Evolutionary conservation across 2,113 vertebrate genomes (phyloP).

Genomic region (Sturnus vulgaris): DNA sequence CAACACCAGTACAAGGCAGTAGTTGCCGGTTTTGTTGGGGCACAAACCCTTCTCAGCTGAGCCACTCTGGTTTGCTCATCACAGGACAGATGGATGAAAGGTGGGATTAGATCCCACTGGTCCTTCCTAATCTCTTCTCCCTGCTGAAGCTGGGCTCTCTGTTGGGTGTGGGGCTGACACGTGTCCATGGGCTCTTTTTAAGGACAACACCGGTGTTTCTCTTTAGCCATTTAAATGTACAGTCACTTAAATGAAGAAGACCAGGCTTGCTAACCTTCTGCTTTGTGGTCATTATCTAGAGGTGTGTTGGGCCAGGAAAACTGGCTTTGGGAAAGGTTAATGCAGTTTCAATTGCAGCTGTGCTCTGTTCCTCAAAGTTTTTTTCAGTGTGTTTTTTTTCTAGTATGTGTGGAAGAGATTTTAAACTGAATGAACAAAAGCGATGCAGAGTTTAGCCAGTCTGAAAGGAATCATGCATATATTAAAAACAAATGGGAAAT

Average conservation of each 20-base stretch:
- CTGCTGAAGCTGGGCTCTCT: accelerated
- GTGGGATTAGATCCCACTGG: not conserved
- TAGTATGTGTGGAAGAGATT: not conserved
- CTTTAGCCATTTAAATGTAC: not conserved
- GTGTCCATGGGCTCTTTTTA: not conserved
- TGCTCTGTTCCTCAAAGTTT: not conserved
- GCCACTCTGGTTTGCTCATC: not conserved
- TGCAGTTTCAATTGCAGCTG: not conserved
- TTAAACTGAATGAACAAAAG: slow-evolving; percentile 17
- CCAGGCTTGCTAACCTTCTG: not conserved
- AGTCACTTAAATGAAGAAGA: not conserved
- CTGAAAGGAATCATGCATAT: not conserved
- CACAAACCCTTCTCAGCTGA: not conserved
- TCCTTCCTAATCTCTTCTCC: not conserved
- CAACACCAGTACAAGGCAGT: not conserved
- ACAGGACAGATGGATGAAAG: not conserved
- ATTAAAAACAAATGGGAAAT: slow-evolving; percentile 21
- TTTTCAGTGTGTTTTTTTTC: not conserved
- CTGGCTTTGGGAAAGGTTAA: not conserved
- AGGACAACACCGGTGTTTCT: not conserved
- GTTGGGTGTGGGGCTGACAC: accelerated
- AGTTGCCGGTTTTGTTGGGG: not conserved
- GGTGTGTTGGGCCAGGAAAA: not conserved
- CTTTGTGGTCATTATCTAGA: not conserved
- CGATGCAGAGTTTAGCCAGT: not conserved